phyloP scores from a whole-genome alignment of 2,797 vertebrate genomes.

The Yasuhikotakia modesta region DNA sequence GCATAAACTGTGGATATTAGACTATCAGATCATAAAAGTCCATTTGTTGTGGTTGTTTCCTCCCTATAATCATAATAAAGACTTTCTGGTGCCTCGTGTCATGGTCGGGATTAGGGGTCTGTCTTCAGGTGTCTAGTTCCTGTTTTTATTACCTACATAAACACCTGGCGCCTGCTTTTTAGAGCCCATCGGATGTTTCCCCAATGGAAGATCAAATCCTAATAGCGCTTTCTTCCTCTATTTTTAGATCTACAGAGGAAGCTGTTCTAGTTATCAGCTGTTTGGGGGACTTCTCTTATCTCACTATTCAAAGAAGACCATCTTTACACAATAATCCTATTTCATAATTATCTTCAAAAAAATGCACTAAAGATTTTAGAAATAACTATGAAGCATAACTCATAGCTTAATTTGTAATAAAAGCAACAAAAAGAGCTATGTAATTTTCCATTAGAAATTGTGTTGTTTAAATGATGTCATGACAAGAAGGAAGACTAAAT shows the following conservation, averaged over 20 bases:
- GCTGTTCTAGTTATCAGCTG: constrained; percentile 43
- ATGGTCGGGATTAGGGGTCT: constrained; percentile 41
- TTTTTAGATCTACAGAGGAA: neutral
- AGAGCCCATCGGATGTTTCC: constrained; percentile 67
- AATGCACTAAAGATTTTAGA: too few species aligned
- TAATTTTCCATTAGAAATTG: neutral
- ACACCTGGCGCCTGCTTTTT: constrained; percentile 78
- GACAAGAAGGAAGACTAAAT: constrained; percentile 52
- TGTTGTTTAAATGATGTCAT: neutral
- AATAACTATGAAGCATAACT: too few species aligned
- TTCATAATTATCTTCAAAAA: constrained; percentile 49
- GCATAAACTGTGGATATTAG: constrained; percentile 57
- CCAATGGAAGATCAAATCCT: constrained; percentile 76
- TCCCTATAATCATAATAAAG: constrained; percentile 66
- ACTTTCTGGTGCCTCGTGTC: constrained; percentile 53
- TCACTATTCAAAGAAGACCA: constrained; percentile 71
- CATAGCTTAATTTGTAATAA: too few species aligned
- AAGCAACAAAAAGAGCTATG: neutral
- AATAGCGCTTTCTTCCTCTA: constrained; percentile 66
- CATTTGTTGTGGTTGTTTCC: constrained; percentile 60
- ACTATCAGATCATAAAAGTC: constrained; percentile 69
- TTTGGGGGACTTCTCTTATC: constrained; percentile 66
- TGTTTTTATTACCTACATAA: constrained; percentile 62
- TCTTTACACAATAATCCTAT: constrained; percentile 64
- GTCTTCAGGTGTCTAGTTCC: constrained; percentile 39